Conservation (phyloP, 2,113 vertebrate species). For the Cyprinodon brontotheroides region DNA sequence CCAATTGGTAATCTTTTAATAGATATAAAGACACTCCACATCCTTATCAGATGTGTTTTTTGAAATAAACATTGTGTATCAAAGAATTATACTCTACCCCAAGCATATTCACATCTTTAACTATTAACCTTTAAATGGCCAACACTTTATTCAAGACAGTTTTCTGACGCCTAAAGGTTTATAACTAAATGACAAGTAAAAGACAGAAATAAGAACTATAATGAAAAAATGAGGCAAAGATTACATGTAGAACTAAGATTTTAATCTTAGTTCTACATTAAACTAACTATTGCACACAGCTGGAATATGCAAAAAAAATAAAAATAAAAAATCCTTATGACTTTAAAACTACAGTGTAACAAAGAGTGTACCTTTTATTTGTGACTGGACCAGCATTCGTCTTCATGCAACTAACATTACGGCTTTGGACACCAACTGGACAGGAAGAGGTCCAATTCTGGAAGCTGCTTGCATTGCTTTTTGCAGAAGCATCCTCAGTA, state of each 20-base stretch:
- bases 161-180: conserved; percentile 21
- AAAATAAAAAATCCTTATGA: background rate
- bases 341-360: background rate
- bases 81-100: conserved; percentile 7
- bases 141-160: conserved; percentile 9
- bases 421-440: conserved; percentile 86
- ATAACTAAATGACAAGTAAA: conserved; percentile 9
- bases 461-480: conserved; percentile 73
- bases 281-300: background rate
- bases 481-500: conserved; percentile 71
- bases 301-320: background rate
- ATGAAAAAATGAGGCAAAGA: too few relatives aligned
- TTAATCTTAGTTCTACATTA: too few relatives aligned
- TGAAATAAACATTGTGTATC: conserved; percentile 9
- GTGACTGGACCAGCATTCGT: conserved; percentile 84
- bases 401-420: conserved; percentile 87
- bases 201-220: too few relatives aligned
- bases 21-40: conserved; percentile 23
- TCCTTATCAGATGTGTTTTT: conserved; percentile 14
- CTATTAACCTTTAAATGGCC: conserved; percentile 22
- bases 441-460: conserved; percentile 80
- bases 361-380: conserved; percentile 85
- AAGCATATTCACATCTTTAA: conserved; percentile 28
- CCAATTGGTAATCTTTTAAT: conserved; percentile 49
- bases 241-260: too few relatives aligned